phyloP scores from a whole-genome alignment of 2,113 vertebrate species.

The Menidia beryllina region DNA sequence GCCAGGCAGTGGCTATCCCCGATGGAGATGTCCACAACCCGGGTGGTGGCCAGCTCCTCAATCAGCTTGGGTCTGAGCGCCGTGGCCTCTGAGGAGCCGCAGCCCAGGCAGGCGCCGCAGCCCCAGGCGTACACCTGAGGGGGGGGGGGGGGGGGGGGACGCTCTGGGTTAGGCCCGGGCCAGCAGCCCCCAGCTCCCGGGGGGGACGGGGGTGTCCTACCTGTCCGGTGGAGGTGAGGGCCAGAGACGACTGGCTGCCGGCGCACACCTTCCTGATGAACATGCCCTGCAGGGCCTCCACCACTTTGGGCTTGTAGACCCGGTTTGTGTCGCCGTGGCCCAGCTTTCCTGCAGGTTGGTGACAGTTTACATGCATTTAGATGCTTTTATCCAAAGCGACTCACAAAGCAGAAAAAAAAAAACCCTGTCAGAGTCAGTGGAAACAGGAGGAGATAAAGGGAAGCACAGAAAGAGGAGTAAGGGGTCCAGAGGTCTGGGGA shows the following conservation, averaged over 20 bases:
- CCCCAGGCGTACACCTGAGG: slow-evolving; percentile 95
- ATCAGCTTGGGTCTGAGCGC: slow-evolving; percentile 93
- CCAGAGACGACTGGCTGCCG: slow-evolving; percentile 85
- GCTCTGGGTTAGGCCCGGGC: too few relatives aligned
- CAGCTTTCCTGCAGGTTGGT: slow-evolving; percentile 81
- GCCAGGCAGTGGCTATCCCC: slow-evolving; percentile 98
- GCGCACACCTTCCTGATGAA: slow-evolving; percentile 87
- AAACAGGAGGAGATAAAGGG: too few relatives aligned
- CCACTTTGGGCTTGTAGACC: slow-evolving; percentile 86
- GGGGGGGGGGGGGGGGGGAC: not conserved
- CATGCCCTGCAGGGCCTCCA: slow-evolving; percentile 85
- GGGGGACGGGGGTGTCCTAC: slow-evolving; percentile 42
- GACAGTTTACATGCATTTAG: too few relatives aligned
- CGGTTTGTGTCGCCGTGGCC: slow-evolving; percentile 86
- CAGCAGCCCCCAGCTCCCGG: too few relatives aligned
- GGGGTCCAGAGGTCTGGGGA: too few relatives aligned
- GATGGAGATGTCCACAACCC: slow-evolving; percentile 97
- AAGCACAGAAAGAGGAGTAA: too few relatives aligned
- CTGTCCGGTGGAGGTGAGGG: slow-evolving; percentile 87
- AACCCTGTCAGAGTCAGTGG: too few relatives aligned
- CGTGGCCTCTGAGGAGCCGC: slow-evolving; percentile 96
- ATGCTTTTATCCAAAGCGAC: too few relatives aligned
- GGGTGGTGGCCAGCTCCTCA: slow-evolving; percentile 93
- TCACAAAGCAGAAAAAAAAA: too few relatives aligned
- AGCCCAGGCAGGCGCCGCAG: slow-evolving; percentile 96